Evolutionary conservation across 2,113 vertebrate genomes (phyloP), one percentile per base, ranked within the genome.

Genomic region (cat (Felis catus)): DNA sequence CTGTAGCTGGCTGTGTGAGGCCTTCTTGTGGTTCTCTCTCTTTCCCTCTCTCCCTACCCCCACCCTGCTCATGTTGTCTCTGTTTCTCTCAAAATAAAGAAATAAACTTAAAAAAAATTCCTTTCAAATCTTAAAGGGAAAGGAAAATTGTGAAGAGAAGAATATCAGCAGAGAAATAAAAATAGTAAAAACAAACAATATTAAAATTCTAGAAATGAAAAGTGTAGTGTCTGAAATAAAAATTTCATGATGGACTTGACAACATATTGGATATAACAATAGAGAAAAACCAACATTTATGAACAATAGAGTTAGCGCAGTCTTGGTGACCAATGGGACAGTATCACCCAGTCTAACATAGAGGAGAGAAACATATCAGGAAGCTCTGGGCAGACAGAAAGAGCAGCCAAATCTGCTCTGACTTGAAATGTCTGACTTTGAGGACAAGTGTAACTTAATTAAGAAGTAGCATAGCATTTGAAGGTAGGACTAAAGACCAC

Each of bases 371-470:
- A 70, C 4, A 81, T 1, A 7, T 27, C 4, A 63, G 65, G 15
- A 51, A 53, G 41, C 5, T 68, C 25, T 82, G n/a, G 61, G 11
- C 45, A 89, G n/a, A 48, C 23, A 93, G 45, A 8, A 89, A 79
- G 29, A 53, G 19, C 13, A 96, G 55, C 8, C 55, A 66, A 36
- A 9, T 45, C 78, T 9, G 58, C 58, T 41, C 74, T 74, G 16
- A 78, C 91, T 95, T 76, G n/a, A 84, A 95, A 31, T 68, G 16
- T 36, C 39, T 93, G 39, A 85, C 39, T 93, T 82, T 58, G 31
- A 63, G 18, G 18, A 91, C 45, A 84, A 39, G n/a, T 84, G 90
- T 95, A 88, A 95, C 88, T 91, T 93, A 97, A 96, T 65, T 86
- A n/a, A 89, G 39, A 91, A 91, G 23, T 70, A 76, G 36, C 65